Evolutionary conservation across 2,113 vertebrate genomes (phyloP), one percentile per base, ranked within the genome.

Genomic region (Catharus bicknelli): DNA sequence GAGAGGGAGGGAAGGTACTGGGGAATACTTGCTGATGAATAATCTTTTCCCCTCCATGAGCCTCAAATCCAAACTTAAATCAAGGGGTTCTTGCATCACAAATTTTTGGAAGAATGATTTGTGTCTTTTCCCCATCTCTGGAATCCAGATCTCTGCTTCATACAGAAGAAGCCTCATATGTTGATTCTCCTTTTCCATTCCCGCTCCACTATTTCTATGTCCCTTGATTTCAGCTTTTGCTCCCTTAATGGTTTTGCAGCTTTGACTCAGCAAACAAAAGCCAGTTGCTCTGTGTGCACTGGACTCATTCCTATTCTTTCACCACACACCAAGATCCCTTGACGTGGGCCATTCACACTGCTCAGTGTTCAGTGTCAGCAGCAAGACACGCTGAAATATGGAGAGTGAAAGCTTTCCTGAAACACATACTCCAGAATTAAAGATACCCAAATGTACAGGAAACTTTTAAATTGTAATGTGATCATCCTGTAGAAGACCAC

Each of bases 191-290:
- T 92, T 90, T 82, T 53, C 77, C 83, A 63, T 92, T 82, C 67
- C 73, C 30, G 15, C 73, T 92, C 67, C n/a, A 19, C 61, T 66
- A 91, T 90, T 91, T 95, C 67, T 62, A 7, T 77, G 70, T 88
- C 51, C 68, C 89, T 91, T 80, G 74, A 93, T 94, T 96, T 94
- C 90, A 90, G 80, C 76, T 92, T 86, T 92, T 95, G 57, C 34
- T 96, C 68, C 70, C 86, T 93, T 85, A 75, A 88, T 3, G 72
- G 79, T 95, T 97, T 96, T 96, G 87, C 76, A 96, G 93, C 73
- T 90, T 83, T 76, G 82, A 96, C 91, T 95, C 68, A 13, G 78
- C 91, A 97, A 97, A 97, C 91, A 97, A 95, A 93, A 96, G 91
- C 26, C 70, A 72, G 88, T 83, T 96, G 88, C 94, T 96, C 91